Evolutionary conservation across 1,140 invertebrate genomes (phyloP).

Genomic region (Andrena cerasifolii): DNA sequence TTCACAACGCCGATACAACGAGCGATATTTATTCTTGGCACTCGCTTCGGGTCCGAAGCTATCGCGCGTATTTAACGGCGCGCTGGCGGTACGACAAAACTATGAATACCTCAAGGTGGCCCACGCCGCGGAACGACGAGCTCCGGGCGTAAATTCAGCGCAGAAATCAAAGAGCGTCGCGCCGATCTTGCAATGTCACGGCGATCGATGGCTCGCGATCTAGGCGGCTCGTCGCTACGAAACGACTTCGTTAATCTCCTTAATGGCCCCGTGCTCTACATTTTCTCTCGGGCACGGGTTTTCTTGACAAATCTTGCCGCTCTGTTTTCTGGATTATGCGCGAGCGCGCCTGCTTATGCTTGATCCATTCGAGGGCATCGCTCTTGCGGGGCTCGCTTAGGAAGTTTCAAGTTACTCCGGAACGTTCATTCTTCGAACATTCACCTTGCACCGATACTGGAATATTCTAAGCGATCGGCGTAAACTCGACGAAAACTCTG

Average conservation of each 20-base stretch:
- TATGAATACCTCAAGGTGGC: constrained; percentile 75
- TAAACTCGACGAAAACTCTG: too few species aligned
- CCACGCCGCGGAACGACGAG: constrained; percentile 29
- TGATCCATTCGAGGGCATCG: too few species aligned
- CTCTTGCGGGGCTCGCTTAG: too few species aligned
- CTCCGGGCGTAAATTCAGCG: background rate
- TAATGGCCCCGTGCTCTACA: background rate
- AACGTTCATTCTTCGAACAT: too few species aligned
- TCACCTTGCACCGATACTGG: too few species aligned
- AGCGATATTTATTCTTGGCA: constrained; percentile 65
- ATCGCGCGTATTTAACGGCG: constrained; percentile 59
- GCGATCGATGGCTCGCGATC: constrained; percentile 25
- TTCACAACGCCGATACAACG: constrained; percentile 21
- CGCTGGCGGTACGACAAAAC: constrained; percentile 41
- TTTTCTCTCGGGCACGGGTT: too few species aligned
- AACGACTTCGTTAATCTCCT: constrained; percentile 30
- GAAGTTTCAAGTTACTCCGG: too few species aligned
- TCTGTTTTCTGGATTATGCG: too few species aligned
- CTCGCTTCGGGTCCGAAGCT: constrained; percentile 55
- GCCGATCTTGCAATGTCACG: constrained; percentile 27
- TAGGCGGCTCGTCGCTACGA: constrained; percentile 11
- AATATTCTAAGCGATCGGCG: too few species aligned
- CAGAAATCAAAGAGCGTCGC: background rate
- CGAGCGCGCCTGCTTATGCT: too few species aligned
- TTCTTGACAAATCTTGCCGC: too few species aligned